Conservation (phyloP, 2,888 invertebrate species). For the Drosophila yooni region DNA sequence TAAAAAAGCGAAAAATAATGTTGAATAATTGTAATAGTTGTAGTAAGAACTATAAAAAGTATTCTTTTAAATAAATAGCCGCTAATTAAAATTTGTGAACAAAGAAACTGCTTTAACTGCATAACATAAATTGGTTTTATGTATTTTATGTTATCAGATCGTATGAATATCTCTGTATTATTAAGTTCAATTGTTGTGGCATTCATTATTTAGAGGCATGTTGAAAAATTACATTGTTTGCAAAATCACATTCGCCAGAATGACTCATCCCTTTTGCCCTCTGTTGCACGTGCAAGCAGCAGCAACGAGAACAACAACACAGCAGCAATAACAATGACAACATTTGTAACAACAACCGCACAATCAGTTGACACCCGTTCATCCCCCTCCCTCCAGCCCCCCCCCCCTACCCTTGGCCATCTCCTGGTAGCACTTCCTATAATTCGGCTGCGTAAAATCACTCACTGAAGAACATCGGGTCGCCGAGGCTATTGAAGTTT, state of each 20-base stretch:
- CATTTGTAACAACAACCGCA: constrained; percentile 78
- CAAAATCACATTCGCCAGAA: constrained; percentile 43
- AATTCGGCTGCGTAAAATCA: constrained; percentile 72
- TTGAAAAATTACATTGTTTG: constrained; percentile 38
- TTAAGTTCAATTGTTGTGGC: not conserved
- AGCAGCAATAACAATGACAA: constrained; percentile 63
- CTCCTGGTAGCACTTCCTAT: constrained; percentile 42
- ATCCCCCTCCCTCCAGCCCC: not conserved
- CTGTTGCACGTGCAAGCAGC: constrained; percentile 58
- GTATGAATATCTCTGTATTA: not conserved
- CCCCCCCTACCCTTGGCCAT: not conserved
- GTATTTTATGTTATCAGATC: not conserved
- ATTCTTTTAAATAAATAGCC: not conserved
- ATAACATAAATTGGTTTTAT: not conserved
- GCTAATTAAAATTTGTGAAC: not conserved
- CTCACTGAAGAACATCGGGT: constrained; percentile 52
- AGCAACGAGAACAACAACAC: constrained; percentile 33
- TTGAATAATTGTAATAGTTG: not conserved
- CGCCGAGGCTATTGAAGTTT: constrained; percentile 73
- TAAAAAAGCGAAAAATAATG: not conserved
- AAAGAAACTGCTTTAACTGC: not conserved
- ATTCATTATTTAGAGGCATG: not conserved
- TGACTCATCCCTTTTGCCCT: constrained; percentile 36
- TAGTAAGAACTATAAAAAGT: not conserved
- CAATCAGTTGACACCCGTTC: constrained; percentile 66